Base-by-base conservation (phyloP, 2,797 vertebrate species). In the Pyrocephalus nanus region DNA sequence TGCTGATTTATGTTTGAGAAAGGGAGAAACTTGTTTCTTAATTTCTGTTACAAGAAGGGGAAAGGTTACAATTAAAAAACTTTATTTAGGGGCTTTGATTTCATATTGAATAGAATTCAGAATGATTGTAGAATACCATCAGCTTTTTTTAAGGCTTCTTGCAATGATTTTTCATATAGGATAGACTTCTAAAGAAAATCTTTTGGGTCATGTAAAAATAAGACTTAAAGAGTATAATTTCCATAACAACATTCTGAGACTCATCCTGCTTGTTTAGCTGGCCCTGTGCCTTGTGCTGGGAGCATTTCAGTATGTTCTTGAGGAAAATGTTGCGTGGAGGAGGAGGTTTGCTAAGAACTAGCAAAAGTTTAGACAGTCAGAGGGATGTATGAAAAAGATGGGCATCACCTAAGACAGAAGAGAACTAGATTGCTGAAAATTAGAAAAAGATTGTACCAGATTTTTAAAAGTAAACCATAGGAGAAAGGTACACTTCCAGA, bases 161-260 rank as follows among this genome's bases (percentile, higher is more conserved):
- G 76, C 60, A 73, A 11, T 96, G 77, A 17, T 88, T 83, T 90
- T 93, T 78, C 42, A 21, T 79, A 23, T 22, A 73, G 45, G 54
- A 50, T 53, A 85, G 57, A 38, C 55, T 94, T 95, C 36, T 66
- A 30, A 92, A 92, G 70, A 67, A 90, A 76, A n/a, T 92, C 90
- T 95, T 96, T 65, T 93, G 80, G 86, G 92, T 95, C 90, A 70
- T 73, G 43, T 93, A 95, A 96, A 96, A 95, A 95, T 95, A 95
- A 90, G 71, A 86, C 70, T 90, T 88, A 40, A 83, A 88, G 88
- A 95, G 86, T 92, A 90, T 64, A 78, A 96, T 94, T 96, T 95
- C 88, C 83, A 93, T 96, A 89, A 90, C 95, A 93, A 93, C 88
- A 34, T 86, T 92, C 83, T 88, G 78, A 89, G 93, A 30, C 87